These are phyloP conservation scores for Phyllostomus discolor DNA, from an alignment of 2,113 vertebrate species.

Conservation along the genomic window DNA sequence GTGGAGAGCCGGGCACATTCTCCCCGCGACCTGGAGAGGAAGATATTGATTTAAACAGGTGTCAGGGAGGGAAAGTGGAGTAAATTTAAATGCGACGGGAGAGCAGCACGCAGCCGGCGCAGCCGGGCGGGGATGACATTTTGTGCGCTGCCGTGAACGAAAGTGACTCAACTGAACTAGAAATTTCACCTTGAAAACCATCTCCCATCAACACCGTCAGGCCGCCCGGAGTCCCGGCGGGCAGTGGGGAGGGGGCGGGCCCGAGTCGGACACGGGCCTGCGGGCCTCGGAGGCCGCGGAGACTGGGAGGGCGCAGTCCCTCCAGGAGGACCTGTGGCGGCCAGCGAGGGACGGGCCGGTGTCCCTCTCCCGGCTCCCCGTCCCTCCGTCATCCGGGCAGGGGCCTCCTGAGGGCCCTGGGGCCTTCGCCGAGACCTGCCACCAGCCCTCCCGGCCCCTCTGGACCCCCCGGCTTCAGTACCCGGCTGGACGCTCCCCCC, in stretches of 20 bases:
- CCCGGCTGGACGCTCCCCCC: neutral
- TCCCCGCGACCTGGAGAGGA: conserved; percentile 99
- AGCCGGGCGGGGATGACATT: conserved; percentile 95
- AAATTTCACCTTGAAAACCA: conserved; percentile 98
- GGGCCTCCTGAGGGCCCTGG: neutral
- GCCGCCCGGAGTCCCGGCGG: conserved; percentile 34
- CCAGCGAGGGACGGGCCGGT: fast-evolving
- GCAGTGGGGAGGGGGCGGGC: neutral
- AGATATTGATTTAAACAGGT: conserved; percentile 99
- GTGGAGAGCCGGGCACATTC: conserved; percentile 95
- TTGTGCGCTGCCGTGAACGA: conserved; percentile 93
- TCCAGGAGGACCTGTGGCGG: neutral
- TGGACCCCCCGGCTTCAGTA: neutral
- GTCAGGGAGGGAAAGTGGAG: conserved; percentile 99
- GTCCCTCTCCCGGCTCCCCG: neutral
- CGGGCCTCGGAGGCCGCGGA: neutral
- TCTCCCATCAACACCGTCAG: conserved; percentile 87
- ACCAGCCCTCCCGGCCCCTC: neutral
- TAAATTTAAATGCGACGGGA: conserved; percentile 99
- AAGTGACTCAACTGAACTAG: conserved; percentile 93
- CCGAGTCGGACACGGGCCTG: neutral
- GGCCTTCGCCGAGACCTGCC: neutral
- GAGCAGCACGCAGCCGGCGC: conserved; percentile 89
- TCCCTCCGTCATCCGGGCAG: neutral
- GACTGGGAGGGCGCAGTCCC: fast-evolving